phyloP scores from a whole-genome alignment of 2,888 invertebrate species.

The Julus scanicus region DNA sequence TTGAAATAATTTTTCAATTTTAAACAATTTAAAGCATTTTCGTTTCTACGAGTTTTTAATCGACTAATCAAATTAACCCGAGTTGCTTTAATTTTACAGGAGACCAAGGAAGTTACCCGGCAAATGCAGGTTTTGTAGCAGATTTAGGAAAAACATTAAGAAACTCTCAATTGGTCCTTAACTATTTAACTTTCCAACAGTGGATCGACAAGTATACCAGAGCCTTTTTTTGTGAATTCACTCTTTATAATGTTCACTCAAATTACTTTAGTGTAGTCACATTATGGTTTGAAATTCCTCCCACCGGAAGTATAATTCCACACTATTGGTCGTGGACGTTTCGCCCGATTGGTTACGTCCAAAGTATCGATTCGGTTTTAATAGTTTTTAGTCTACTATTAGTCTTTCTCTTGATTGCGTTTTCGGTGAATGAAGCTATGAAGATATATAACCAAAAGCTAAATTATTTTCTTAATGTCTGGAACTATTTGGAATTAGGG shows the following conservation, averaged over 20 bases:
- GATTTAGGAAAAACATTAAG: conserved; percentile 52
- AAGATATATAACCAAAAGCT: not conserved
- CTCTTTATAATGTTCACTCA: conserved; percentile 22
- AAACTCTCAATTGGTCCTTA: conserved; percentile 2
- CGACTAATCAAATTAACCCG: no score
- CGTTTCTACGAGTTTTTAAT: no score
- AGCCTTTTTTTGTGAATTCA: conserved; percentile 46
- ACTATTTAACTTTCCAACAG: not conserved
- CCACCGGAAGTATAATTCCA: conserved; percentile 41
- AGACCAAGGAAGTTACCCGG: conserved; percentile 15
- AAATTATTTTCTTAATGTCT: conserved; percentile 9
- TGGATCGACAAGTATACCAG: conserved; percentile 55
- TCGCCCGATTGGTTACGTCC: conserved; percentile 47
- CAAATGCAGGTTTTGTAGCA: conserved; percentile 51
- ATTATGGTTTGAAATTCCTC: conserved; percentile 37
- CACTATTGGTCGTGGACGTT: conserved; percentile 44
- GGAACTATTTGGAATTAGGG: conserved; percentile 34
- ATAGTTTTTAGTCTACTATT: conserved; percentile 12
- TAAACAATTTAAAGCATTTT: no score
- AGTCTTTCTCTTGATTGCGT: not conserved
- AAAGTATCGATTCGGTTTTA: not conserved
- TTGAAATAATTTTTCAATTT: no score
- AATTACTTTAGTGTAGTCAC: conserved; percentile 48
- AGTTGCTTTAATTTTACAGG: conserved; percentile 9
- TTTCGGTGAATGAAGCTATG: conserved; percentile 27